These are phyloP conservation scores for Chelmon rostratus DNA, from an alignment of 2,797 vertebrate species.

Conservation along the genomic window DNA sequence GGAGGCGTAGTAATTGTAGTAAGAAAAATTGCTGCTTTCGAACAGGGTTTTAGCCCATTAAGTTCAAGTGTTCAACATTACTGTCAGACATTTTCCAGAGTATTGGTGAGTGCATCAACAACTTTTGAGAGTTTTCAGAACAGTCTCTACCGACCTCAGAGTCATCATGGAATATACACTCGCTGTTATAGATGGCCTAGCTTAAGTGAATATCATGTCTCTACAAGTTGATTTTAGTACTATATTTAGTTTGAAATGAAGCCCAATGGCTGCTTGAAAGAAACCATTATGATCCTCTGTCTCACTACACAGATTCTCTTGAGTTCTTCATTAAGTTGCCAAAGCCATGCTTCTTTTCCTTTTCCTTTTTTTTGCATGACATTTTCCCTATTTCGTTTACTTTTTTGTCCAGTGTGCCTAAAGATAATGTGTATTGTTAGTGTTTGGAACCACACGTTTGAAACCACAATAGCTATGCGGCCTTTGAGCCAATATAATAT, in stretches of 20 bases:
- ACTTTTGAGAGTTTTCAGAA: slow-evolving; percentile 4
- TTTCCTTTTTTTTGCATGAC: neutral
- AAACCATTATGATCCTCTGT: neutral
- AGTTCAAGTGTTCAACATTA: slow-evolving; percentile 13
- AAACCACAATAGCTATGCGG: neutral
- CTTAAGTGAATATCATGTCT: slow-evolving; percentile 10
- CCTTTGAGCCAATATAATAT: neutral
- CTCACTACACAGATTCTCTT: neutral
- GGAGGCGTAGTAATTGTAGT: neutral
- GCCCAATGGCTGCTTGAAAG: neutral
- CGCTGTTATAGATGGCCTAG: slow-evolving; percentile 12
- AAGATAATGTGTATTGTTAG: neutral
- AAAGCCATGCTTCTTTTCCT: too few relatives aligned
- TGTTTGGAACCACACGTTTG: neutral
- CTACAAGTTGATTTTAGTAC: slow-evolving; percentile 19
- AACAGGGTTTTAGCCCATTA: neutral
- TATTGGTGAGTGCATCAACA: slow-evolving; percentile 8
- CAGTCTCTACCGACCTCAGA: neutral
- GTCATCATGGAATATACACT: slow-evolving; percentile 10
- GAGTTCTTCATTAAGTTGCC: neutral
- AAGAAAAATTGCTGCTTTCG: neutral
- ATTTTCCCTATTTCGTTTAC: neutral
- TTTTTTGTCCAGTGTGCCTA: neutral
- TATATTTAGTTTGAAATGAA: slow-evolving; percentile 1
- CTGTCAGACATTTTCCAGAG: slow-evolving; percentile 8